A percentile compares a stretch with the other conserved stretches of the same genome.
Conservation (phyloP, 1,140 invertebrate species). For the Akabosia matsudoensis region DNA sequence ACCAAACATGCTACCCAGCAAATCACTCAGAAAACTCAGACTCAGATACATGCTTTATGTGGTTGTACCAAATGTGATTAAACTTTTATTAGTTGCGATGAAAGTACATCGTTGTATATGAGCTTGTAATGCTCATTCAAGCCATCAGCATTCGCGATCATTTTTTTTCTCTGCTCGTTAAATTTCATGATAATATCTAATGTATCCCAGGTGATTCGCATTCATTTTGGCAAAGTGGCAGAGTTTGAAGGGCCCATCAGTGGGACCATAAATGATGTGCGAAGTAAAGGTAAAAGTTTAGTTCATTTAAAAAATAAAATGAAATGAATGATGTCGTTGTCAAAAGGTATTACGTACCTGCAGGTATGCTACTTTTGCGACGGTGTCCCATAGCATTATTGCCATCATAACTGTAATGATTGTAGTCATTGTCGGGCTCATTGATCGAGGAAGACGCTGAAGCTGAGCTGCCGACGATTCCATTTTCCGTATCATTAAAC, state of each 20-base stretch:
- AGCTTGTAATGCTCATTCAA: too few relatives aligned
- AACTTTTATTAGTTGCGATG: too few relatives aligned
- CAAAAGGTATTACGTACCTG: constrained; percentile 10
- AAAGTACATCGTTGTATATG: neutral
- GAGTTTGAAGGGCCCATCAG: neutral
- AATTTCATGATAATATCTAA: constrained; percentile 12
- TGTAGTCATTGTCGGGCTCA: neutral
- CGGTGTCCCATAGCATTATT: neutral
- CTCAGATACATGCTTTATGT: too few relatives aligned
- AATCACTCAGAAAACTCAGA: too few relatives aligned
- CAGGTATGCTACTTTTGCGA: neutral
- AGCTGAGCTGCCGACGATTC: constrained; percentile 28
- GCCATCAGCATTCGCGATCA: too few relatives aligned
- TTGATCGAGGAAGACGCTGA: neutral
- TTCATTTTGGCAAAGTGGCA: neutral
- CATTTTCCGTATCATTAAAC: constrained; percentile 47
- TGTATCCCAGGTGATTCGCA: neutral
- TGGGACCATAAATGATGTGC: neutral
- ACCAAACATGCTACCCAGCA: too few relatives aligned
- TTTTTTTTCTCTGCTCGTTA: neutral
- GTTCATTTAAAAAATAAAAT: constrained; percentile 1
- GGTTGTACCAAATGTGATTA: too few relatives aligned
- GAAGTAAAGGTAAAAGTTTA: neutral
- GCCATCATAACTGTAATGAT: too few relatives aligned
- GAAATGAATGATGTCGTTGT: neutral